Evolutionary conservation across 2,113 vertebrate species (phyloP).

Genomic region (Gila orcuttii): DNA sequence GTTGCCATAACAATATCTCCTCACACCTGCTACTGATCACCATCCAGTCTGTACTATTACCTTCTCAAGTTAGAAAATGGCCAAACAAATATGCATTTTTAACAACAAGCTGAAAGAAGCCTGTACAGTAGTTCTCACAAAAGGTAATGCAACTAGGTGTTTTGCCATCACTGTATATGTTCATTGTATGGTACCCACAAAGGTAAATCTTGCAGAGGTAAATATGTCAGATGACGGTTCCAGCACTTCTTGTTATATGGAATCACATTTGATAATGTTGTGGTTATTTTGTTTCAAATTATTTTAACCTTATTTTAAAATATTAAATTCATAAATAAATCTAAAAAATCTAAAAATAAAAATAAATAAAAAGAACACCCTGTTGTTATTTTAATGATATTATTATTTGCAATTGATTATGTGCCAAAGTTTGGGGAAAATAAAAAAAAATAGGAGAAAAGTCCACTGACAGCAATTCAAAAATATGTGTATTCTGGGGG

Average conservation of each 20-base stretch:
- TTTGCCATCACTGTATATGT: neutral
- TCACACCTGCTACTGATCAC: slow-evolving; percentile 5
- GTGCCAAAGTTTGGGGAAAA: neutral
- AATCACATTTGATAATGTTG: neutral
- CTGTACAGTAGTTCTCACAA: neutral
- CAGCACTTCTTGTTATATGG: neutral
- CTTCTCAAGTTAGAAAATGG: neutral
- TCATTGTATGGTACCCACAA: neutral
- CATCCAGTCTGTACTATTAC: neutral
- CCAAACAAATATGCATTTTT: neutral
- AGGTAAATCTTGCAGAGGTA: neutral
- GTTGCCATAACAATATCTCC: slow-evolving; percentile 11
- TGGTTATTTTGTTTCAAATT: neutral
- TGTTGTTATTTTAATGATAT: neutral
- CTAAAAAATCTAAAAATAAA: neutral
- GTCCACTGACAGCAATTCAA: neutral
- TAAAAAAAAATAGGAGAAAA: neutral
- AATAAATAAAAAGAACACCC: too few species aligned
- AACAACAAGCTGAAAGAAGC: neutral
- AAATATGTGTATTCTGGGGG: neutral
- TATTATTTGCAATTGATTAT: neutral
- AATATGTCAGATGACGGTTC: neutral
- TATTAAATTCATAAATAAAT: neutral
- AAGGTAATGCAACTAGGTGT: neutral
- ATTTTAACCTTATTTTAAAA: neutral